A percentile compares a stretch with the other conserved stretches of the same genome.
phyloP scores from a whole-genome alignment of 2,888 invertebrate genomes.

The Drosophila mimetica region DNA sequence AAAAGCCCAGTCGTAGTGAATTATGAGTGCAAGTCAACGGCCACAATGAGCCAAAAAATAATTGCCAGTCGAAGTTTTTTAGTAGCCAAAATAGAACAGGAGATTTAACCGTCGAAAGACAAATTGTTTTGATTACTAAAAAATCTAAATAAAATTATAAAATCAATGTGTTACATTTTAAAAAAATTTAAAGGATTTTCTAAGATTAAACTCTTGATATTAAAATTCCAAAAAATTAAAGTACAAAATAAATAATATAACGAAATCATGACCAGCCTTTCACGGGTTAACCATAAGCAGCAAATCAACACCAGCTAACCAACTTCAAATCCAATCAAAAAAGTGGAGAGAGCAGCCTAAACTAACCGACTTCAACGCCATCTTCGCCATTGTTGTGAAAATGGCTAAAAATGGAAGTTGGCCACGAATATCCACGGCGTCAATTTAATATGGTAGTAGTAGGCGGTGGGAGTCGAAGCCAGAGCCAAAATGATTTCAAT shows the following conservation, averaged over 20 bases:
- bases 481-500: slow-evolving; percentile 77
- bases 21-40: slow-evolving; percentile 15
- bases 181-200: too few species aligned
- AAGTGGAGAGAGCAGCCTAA: slow-evolving; percentile 45
- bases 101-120: neutral
- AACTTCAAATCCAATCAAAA: slow-evolving; percentile 68
- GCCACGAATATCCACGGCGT: slow-evolving; percentile 64
- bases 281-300: slow-evolving; percentile 22
- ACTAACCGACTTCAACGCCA: slow-evolving; percentile 42
- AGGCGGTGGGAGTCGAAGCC: slow-evolving; percentile 25
- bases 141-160: too few species aligned
- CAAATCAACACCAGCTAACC: slow-evolving; percentile 30
- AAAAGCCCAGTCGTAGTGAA: slow-evolving; percentile 25
- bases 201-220: too few species aligned
- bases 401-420: slow-evolving; percentile 49
- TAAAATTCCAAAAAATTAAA: too few species aligned
- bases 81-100: neutral
- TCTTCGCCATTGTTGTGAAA: slow-evolving; percentile 51
- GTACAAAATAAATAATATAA: too few species aligned
- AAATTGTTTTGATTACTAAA: too few species aligned
- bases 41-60: slow-evolving; percentile 10
- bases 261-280: neutral
- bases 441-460: slow-evolving; percentile 71
- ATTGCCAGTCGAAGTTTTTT: slow-evolving; percentile 8
- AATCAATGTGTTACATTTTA: too few species aligned